phyloP scores from a whole-genome alignment of 2,113 vertebrate genomes.

The Bubo bubo region DNA sequence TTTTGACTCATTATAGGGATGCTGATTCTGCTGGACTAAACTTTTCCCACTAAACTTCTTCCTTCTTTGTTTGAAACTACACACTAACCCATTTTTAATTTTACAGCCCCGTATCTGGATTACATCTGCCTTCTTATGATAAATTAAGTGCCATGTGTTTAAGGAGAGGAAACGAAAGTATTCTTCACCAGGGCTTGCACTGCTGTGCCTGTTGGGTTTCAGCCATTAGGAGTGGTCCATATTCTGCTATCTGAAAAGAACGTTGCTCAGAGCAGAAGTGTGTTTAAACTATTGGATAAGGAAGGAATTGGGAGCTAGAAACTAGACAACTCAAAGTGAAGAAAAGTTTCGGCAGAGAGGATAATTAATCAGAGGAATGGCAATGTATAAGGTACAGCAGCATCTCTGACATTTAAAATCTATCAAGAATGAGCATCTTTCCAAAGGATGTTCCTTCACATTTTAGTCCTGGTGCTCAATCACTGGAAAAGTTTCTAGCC shows the following conservation, averaged over 20 bases:
- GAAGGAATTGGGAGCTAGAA: background rate
- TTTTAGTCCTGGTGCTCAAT: background rate
- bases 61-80: slow-evolving; percentile 67
- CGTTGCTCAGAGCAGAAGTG: background rate
- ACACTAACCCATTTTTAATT: slow-evolving; percentile 65
- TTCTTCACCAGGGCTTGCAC: background rate
- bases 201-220: slow-evolving; percentile 5
- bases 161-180: background rate
- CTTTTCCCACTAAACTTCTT: slow-evolving; percentile 66
- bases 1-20: slow-evolving; percentile 59
- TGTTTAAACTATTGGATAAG: background rate
- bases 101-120: slow-evolving; percentile 72
- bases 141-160: background rate
- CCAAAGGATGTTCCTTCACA: background rate
- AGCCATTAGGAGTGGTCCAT: background rate
- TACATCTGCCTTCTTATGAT: slow-evolving; percentile 36
- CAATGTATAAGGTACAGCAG: background rate
- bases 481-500: background rate
- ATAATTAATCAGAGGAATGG: background rate
- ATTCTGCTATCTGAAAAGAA: background rate
- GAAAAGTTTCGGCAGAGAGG: background rate
- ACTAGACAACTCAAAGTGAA: background rate
- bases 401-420: background rate
- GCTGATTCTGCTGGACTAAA: slow-evolving; percentile 74
- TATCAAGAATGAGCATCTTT: background rate